Conservation (phyloP, 2,888 invertebrate genomes). For the Plagodis dolabraria region DNA sequence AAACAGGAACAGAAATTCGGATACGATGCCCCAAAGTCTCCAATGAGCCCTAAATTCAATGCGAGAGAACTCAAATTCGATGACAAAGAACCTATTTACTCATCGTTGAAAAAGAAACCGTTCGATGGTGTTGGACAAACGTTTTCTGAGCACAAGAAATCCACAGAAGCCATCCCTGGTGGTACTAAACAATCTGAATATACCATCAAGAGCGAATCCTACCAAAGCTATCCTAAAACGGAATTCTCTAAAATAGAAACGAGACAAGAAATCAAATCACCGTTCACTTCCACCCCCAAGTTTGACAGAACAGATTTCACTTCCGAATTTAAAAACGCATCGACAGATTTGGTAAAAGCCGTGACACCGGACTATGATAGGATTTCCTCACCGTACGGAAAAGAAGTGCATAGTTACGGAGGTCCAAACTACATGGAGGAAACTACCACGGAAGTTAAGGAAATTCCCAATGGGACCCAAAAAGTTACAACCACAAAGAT, state of each 20-base stretch:
- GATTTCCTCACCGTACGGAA: conserved; percentile 74
- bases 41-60: conserved; percentile 79
- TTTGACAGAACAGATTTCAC: conserved; percentile 50
- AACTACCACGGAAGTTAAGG: conserved; percentile 81
- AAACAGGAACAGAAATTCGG: conserved; percentile 67
- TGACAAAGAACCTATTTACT: conserved; percentile 74
- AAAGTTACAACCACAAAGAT: conserved; percentile 85
- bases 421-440: conserved; percentile 79
- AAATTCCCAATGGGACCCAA: conserved; percentile 82
- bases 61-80: conserved; percentile 79
- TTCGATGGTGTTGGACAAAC: conserved; percentile 74
- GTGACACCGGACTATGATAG: conserved; percentile 73
- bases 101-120: conserved; percentile 70
- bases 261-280: conserved; percentile 69
- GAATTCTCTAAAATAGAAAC: conserved; percentile 67
- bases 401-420: conserved; percentile 68
- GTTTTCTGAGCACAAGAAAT: conserved; percentile 74
- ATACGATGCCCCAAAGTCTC: conserved; percentile 71
- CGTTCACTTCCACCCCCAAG: conserved; percentile 75
- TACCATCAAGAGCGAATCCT: conserved; percentile 72
- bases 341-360: conserved; percentile 69
- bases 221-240: conserved; percentile 71
- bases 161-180: conserved; percentile 74
- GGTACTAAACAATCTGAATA: conserved; percentile 74
- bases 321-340: conserved; percentile 49